Percentiles rank a stretch among this genome's conserved stretches.
Evolutionary conservation across 2,797 vertebrate genomes (phyloP).

Genomic region (Brachyalestes nurse): DNA sequence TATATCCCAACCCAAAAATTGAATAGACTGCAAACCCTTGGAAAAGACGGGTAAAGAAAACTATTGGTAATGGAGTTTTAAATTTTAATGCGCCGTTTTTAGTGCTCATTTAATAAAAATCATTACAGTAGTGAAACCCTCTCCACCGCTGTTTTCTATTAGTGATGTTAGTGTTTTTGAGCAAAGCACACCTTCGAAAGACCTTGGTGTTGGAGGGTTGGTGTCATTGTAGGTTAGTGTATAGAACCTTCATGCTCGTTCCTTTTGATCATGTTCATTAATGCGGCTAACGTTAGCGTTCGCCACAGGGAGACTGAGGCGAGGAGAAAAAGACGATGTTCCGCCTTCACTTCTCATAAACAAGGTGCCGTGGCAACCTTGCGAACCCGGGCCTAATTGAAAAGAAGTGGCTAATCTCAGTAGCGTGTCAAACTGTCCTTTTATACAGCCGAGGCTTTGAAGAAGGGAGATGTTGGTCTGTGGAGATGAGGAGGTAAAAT

Average conservation of each 20-base stretch:
- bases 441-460: slow-evolving; percentile 55
- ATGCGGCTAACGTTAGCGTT: slow-evolving; percentile 26
- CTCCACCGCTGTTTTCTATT: not conserved
- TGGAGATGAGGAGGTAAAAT: slow-evolving; percentile 57
- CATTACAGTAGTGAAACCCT: too few species aligned
- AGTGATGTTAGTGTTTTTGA: not conserved
- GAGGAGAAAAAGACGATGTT: slow-evolving; percentile 39
- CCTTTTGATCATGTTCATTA: slow-evolving; percentile 56
- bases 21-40: not conserved
- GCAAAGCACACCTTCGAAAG: slow-evolving; percentile 4
- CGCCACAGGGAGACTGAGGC: slow-evolving; percentile 40
- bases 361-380: slow-evolving; percentile 45
- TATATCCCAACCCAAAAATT: too few species aligned
- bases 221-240: slow-evolving; percentile 3
- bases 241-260: not conserved
- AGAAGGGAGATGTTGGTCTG: slow-evolving; percentile 55
- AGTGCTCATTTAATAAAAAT: too few species aligned
- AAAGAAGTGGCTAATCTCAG: slow-evolving; percentile 62
- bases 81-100: too few species aligned
- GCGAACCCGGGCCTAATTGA: slow-evolving; percentile 54
- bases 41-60: too few species aligned
- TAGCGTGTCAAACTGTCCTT: slow-evolving; percentile 62
- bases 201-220: slow-evolving; percentile 30
- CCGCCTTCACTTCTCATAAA: slow-evolving; percentile 54
- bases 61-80: too few species aligned